Evolutionary conservation across 2,797 vertebrate genomes (phyloP), one percentile per base, ranked within the genome.

Genomic region (Ptychobarbus kaznakovi): DNA sequence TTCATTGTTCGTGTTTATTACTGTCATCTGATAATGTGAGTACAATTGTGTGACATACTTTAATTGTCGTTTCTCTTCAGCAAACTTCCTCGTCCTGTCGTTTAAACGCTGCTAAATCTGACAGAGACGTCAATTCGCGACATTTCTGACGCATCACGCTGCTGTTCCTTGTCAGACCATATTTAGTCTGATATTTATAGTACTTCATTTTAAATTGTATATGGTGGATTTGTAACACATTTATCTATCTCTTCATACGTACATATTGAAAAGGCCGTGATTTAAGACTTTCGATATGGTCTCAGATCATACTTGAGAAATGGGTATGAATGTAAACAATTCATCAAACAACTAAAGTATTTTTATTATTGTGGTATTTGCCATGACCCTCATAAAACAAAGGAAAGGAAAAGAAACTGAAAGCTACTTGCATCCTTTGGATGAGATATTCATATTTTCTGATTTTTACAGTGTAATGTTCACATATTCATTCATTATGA

Each of bases 21-120:
- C 13, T 35, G 11, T 56, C 74, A 78, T 7, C 22, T 32, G 12
- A 84, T 69, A 58, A 84, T 78, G 82, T 84, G 51, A 84, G 82
- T 84, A 65, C 9, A 83, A 12, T 18, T 49, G 70, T 35, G 44
- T 18, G 4, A 74, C 4, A 49, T 12, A 49, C 20, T 1, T 82
- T 63, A 11, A 18, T 8, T 16, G 16, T 46, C 3, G 32, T 63
- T 18, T 16, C 1, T 32, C 51, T 46, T 35, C 2, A 16, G 10
- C 32, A 49, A 68, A 51, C 1, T 2, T 49, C 18, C 16, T 65
- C 12, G 10, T n/a, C 15, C 0, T 16, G 12, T 65, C 42, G 42
- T 74, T n/a, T 9, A 42, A 83, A 63, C 25, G 6, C 11, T n/a
- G 53, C 2, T 3, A 49, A 7, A 32, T 18, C 6, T 22, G 68